Evolutionary conservation across 92 coral and sea anemone species (phyloP).

Genomic region (Palythoa caribaeorum): DNA sequence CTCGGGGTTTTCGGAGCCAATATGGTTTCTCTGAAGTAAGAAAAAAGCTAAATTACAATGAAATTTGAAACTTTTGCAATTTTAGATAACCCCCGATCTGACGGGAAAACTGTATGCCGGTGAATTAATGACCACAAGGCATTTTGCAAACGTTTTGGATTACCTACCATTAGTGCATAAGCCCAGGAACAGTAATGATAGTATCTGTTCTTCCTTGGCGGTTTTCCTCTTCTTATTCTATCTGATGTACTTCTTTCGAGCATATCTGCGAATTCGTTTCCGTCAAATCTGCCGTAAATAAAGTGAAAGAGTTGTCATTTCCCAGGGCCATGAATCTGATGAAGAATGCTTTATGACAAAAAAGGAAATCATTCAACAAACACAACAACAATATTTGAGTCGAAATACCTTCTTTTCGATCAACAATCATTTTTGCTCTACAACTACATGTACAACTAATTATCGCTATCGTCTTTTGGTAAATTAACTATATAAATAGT

Average conservation of each 20-base stretch:
- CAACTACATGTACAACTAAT: neutral
- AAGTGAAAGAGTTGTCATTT: constrained; percentile 25
- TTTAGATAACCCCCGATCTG: no score
- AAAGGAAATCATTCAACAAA: constrained; percentile 6
- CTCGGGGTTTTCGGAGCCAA: no score
- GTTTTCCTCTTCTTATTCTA: constrained; percentile 45
- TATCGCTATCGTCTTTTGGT: constrained; percentile 1
- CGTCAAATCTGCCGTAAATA: constrained; percentile 45
- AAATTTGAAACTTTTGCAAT: no score
- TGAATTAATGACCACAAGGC: no score
- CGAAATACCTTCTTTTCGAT: neutral
- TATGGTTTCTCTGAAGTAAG: no score
- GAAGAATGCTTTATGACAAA: constrained; percentile 20
- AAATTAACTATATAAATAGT: neutral
- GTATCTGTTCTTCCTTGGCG: constrained; percentile 33
- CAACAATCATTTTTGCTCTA: constrained; percentile 18
- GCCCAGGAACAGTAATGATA: constrained; percentile 35
- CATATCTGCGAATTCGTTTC: constrained; percentile 25
- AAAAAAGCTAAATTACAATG: no score
- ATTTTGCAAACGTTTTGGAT: no score
- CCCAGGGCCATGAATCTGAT: constrained; percentile 11
- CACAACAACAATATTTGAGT: constrained; percentile 24
- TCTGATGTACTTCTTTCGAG: constrained; percentile 24
- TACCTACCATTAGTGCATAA: no score
- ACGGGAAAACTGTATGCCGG: no score